These are phyloP conservation scores for Serrognathus titanus DNA, from an alignment of 2,888 invertebrate genomes.

Conservation along the genomic window DNA sequence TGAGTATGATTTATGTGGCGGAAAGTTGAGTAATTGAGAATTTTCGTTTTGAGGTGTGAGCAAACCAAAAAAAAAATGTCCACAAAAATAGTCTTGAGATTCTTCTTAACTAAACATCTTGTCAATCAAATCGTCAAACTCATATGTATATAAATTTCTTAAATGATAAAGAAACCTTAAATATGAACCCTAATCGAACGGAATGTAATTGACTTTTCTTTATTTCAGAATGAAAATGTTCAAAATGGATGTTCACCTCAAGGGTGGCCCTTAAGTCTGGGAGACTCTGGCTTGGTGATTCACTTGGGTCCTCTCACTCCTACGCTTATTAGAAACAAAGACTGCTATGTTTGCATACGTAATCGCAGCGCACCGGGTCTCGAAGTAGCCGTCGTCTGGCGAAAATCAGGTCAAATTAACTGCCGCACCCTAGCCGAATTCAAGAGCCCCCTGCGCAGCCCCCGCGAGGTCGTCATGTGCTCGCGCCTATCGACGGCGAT, in stretches of 20 bases:
- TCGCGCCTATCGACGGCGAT: conserved; percentile 39
- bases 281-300: conserved; percentile 58
- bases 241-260: conserved; percentile 49
- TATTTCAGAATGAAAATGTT: conserved; percentile 55
- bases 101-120: too few species aligned
- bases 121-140: too few species aligned
- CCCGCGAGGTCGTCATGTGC: conserved; percentile 39
- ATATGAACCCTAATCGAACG: too few species aligned
- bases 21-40: too few species aligned
- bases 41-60: too few species aligned
- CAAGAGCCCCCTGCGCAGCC: conserved; percentile 23
- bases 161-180: too few species aligned
- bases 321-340: conserved; percentile 58
- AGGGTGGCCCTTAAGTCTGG: conserved; percentile 67
- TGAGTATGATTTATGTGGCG: too few species aligned
- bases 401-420: conserved; percentile 36
- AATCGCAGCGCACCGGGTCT: conserved; percentile 36
- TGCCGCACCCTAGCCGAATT: conserved; percentile 43
- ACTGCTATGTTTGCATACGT: conserved; percentile 63
- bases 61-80: too few species aligned
- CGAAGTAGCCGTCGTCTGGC: conserved; percentile 43
- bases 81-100: too few species aligned
- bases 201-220: not conserved
- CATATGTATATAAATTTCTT: too few species aligned
- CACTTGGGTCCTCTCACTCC: conserved; percentile 63